These are phyloP conservation scores for Diadophis punctatus DNA, from an alignment of 2,113 vertebrate genomes.

Conservation along the genomic window DNA sequence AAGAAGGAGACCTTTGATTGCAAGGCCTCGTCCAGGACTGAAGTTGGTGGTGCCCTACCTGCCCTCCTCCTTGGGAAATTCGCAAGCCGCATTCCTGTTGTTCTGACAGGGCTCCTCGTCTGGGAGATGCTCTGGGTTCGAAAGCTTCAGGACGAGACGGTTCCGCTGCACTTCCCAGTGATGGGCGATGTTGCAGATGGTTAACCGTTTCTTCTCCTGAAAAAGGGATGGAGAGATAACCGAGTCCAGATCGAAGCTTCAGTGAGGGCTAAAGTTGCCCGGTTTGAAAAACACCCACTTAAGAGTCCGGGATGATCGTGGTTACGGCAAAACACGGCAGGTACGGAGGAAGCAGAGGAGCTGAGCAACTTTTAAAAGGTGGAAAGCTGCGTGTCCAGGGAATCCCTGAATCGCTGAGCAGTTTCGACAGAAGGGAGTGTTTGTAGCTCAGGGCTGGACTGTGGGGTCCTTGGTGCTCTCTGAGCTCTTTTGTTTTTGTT, in stretches of 20 bases:
- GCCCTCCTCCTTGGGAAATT: constrained; percentile 79
- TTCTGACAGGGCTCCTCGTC: constrained; percentile 78
- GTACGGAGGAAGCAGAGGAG: too few species aligned
- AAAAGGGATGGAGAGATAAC: constrained; percentile 20
- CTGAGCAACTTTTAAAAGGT: neutral
- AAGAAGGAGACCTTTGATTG: too few species aligned
- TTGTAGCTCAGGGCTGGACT: too few species aligned
- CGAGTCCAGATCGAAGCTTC: neutral
- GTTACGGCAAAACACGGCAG: too few species aligned
- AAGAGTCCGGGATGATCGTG: neutral
- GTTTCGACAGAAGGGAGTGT: neutral
- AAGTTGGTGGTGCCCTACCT: constrained; percentile 67
- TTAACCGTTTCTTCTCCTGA: constrained; percentile 91
- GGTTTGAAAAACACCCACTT: neutral
- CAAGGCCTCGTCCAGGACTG: too few species aligned
- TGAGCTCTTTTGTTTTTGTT: too few species aligned
- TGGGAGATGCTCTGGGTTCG: constrained; percentile 70
- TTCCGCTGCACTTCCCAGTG: constrained; percentile 86
- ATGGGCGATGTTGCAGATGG: constrained; percentile 87
- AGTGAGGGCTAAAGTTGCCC: neutral
- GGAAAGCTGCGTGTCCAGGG: neutral
- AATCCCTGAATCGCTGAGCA: neutral
- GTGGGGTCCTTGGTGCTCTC: too few species aligned
- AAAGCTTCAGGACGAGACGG: constrained; percentile 49
- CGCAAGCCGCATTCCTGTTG: constrained; percentile 73